Percentiles rank a stretch among this genome's conserved stretches.
Evolutionary conservation across 2,113 vertebrate genomes (phyloP).

Genomic region (Xenus cinereus): DNA sequence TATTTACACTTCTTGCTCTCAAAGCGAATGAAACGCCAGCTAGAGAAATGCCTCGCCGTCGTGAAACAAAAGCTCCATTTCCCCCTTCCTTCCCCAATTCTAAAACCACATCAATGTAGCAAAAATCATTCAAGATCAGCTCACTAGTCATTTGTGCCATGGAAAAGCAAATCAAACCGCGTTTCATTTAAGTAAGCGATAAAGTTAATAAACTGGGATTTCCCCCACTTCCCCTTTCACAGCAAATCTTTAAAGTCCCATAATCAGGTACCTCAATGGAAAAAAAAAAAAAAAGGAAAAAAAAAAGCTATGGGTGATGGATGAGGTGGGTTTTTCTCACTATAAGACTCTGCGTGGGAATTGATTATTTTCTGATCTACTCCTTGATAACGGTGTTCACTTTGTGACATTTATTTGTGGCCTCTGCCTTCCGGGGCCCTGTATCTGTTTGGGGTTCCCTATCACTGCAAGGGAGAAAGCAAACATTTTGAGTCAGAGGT

Average conservation of each 20-base stretch:
- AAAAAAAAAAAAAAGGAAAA: not conserved
- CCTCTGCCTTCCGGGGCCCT: not conserved
- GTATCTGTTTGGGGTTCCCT: not conserved
- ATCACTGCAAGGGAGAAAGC: not conserved
- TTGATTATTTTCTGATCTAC: not conserved
- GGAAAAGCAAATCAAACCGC: not conserved
- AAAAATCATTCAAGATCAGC: not conserved
- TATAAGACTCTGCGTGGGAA: not conserved
- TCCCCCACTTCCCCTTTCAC: not conserved
- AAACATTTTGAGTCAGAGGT: not conserved
- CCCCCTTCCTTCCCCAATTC: rapidly evolving
- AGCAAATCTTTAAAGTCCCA: not conserved
- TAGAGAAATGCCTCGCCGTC: not conserved
- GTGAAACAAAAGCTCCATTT: not conserved
- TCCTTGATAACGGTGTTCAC: not conserved
- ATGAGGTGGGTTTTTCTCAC: constrained; percentile 41
- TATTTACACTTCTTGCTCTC: not conserved
- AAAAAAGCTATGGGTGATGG: constrained; percentile 52
- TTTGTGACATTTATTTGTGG: not conserved
- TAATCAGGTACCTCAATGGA: constrained; percentile 19
- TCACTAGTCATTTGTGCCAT: not conserved
- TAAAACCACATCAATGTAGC: not conserved
- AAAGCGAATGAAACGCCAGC: not conserved
- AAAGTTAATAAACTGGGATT: not conserved
- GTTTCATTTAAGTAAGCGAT: not conserved